Conservation (phyloP, 2,113 vertebrate species). For the Peromyscus maniculatus region DNA sequence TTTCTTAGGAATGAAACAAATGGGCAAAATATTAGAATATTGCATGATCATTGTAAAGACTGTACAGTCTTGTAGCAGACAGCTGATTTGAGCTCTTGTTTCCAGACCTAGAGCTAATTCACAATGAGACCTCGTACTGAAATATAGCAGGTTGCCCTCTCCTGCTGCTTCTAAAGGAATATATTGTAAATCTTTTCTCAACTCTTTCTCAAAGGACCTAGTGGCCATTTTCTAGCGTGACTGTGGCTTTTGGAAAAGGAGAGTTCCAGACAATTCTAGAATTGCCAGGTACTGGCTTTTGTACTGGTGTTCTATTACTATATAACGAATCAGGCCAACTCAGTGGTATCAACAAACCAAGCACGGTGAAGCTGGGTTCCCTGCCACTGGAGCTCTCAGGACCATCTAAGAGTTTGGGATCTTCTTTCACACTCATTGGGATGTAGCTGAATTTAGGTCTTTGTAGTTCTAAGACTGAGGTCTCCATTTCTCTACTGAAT, state of each 20-base stretch:
- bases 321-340: background rate
- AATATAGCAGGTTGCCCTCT: background rate
- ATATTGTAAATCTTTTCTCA: background rate
- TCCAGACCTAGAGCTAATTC: background rate
- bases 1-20: conserved; percentile 2
- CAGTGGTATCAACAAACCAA: background rate
- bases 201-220: background rate
- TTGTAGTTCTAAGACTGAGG: background rate
- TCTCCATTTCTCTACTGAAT: background rate
- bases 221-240: background rate
- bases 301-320: background rate
- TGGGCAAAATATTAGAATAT: background rate
- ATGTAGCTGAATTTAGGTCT: background rate
- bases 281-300: background rate
- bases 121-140: background rate
- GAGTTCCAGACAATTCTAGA: background rate
- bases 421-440: background rate
- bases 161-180: background rate
- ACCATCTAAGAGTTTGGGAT: background rate
- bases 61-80: background rate
- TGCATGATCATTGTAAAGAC: background rate
- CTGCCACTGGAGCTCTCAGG: background rate
- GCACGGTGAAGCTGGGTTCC: background rate
- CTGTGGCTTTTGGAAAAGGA: background rate
- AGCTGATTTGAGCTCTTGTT: background rate